Evolutionary conservation across 2,888 invertebrate genomes (phyloP).

Genomic region (Drosophila ezoana): DNA sequence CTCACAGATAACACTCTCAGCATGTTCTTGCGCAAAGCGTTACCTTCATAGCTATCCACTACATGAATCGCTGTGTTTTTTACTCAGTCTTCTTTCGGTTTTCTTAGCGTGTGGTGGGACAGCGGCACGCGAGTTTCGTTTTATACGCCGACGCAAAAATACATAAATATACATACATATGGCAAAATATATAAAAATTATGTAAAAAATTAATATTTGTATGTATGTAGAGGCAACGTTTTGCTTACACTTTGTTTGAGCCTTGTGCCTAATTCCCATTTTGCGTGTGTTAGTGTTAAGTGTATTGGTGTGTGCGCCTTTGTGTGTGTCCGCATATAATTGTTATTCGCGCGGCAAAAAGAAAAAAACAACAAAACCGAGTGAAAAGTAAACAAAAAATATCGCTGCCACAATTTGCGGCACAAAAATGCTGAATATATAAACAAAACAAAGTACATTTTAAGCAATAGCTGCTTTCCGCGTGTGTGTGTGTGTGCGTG

Average conservation of each 20-base stretch:
- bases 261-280: slow-evolving; percentile 54
- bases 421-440: slow-evolving; percentile 55
- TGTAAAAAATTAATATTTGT: slow-evolving; percentile 43
- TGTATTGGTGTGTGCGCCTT: slow-evolving; percentile 20
- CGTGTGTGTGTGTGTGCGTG: slow-evolving; percentile 19
- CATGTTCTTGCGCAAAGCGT: neutral
- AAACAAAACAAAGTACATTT: slow-evolving; percentile 50
- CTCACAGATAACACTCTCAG: slow-evolving; percentile 26
- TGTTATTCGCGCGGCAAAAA: slow-evolving; percentile 65
- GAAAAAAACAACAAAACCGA: slow-evolving; percentile 38
- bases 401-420: slow-evolving; percentile 57
- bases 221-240: slow-evolving; percentile 24
- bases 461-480: slow-evolving; percentile 41
- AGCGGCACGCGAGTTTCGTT: slow-evolving; percentile 14
- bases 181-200: slow-evolving; percentile 41
- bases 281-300: slow-evolving; percentile 43
- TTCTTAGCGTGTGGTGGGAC: slow-evolving; percentile 47
- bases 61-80: slow-evolving; percentile 35
- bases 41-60: slow-evolving; percentile 22
- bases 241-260: slow-evolving; percentile 47
- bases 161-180: slow-evolving; percentile 32
- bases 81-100: slow-evolving; percentile 53
- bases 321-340: slow-evolving; percentile 30
- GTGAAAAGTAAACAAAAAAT: slow-evolving; percentile 59
- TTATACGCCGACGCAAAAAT: slow-evolving; percentile 41